Evolutionary conservation across 2,888 invertebrate genomes (phyloP), one percentile per base, ranked within the genome.

Genomic region (Plemyria rubiginata): DNA sequence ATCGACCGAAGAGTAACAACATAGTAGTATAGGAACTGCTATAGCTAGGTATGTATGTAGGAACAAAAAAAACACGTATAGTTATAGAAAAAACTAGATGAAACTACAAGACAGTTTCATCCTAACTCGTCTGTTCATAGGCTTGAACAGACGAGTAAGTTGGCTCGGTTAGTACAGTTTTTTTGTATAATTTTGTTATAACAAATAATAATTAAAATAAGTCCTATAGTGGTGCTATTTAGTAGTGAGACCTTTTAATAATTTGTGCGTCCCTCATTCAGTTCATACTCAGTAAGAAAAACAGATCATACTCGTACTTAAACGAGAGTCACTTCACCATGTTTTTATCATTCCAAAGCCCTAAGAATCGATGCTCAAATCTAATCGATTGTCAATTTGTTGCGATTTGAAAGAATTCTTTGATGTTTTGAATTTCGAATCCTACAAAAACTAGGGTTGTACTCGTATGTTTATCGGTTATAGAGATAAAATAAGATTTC

Each of bases 331-430:
- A 32, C 4, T 28, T 41, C 7, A 13, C 13, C 22, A 0, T 46
- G 45, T 52, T 45, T 54, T 49, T 16, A 8, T 51, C 38, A 54
- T 54, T 60, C 54, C 28, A 13, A 32, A 29, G 36, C 13, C 36
- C 36, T 29, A 41, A 46, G 40, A 80, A 74, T 79, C 76, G 41
- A 48, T 74, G 73, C 70, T 29, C 13, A 82, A 86, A 85, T 84
- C 78, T 71, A 83, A 86, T 82, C 74, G 75, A 75, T 73, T 79
- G 70, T 68, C 79, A 81, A 84, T 86, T 81, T 78, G 71, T 74
- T 72, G 70, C 66, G 76, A 83, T 83, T 82, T 68, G 68, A 68
- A 72, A 62, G 68, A 63, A 70, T 70, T 75, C 79, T 77, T 80
- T 80, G 79, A 82, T 78, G 73, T 76, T 71, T 40, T 5, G 49